Evolutionary conservation across 2,888 invertebrate genomes (phyloP).

Genomic region (Scaptomyza reducta): DNA sequence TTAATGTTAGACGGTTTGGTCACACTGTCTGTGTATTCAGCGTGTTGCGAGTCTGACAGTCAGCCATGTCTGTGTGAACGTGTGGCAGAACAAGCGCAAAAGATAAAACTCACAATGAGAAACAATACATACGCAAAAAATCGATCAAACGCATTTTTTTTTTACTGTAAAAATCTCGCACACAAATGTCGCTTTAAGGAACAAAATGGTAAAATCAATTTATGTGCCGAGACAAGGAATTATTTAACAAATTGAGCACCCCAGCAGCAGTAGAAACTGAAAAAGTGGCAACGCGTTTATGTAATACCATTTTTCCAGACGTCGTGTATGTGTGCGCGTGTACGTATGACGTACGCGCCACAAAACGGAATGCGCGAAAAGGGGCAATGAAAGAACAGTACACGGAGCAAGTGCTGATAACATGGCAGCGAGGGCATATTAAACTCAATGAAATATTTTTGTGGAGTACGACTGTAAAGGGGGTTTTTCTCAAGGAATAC

Average conservation of each 20-base stretch:
- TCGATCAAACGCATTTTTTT: slow-evolving; percentile 71
- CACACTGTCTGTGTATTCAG: slow-evolving; percentile 60
- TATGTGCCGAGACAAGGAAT: slow-evolving; percentile 41
- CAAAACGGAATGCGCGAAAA: slow-evolving; percentile 68
- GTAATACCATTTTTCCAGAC: slow-evolving; percentile 60
- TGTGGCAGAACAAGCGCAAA: slow-evolving; percentile 64
- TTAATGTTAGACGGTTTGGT: slow-evolving; percentile 58
- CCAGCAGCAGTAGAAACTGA: slow-evolving; percentile 31
- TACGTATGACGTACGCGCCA: slow-evolving; percentile 66
- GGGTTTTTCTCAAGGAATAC: slow-evolving; percentile 7
- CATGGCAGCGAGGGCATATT: slow-evolving; percentile 47
- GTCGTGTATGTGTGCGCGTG: slow-evolving; percentile 50
- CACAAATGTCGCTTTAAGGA: slow-evolving; percentile 30
- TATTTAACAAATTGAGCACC: slow-evolving; percentile 47
- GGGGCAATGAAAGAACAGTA: slow-evolving; percentile 47
- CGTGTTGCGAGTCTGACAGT: slow-evolving; percentile 41
- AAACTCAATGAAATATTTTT: slow-evolving; percentile 41
- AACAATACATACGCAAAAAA: slow-evolving; percentile 73
- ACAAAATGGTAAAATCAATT: slow-evolving; percentile 34
- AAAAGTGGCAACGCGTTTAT: slow-evolving; percentile 72
- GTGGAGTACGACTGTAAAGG: background rate
- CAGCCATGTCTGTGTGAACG: slow-evolving; percentile 66
- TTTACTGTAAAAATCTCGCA: slow-evolving; percentile 31
- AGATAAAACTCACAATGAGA: slow-evolving; percentile 56
- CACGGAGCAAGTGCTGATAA: slow-evolving; percentile 56